Base-by-base conservation (phyloP, 2,113 vertebrate species). In the Aspiorhynchus laticeps region DNA sequence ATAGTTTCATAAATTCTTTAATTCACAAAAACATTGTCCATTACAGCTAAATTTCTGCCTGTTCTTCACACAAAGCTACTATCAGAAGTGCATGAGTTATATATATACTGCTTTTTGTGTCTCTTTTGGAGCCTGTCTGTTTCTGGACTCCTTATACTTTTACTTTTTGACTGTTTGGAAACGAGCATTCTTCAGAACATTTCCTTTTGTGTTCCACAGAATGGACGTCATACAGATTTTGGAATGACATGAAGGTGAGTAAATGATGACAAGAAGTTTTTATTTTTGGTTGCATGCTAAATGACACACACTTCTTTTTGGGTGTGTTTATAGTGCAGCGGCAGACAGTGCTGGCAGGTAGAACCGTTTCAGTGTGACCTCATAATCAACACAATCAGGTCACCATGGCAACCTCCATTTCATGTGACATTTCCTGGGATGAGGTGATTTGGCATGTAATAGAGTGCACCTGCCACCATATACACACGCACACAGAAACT, bases 321-420 rank as follows among this genome's bases (percentile, higher is more conserved):
- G 48, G 33, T 84, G 79, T 65, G 59, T 76, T 75, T 76, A 31
- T 83, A 51, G 19, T 75, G 53, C 33, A 38, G n/a, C 12, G 24
- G 56, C 71, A 51, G 80, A 79, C 56, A 28, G 56, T 67, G 28
- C 83, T 83, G 80, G 86, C 71, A 87, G 59, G 61, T 84, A 69
- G 19, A 67, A 33, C 71, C n/a, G 12, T 38, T 56, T 36, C 33
- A 59, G 74, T 88, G 78, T 88, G 87, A 88, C 51, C 48, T 80
- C 87, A 84, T 87, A 71, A 84, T 85, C 87, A 85, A 77, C 86
- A 83, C 61, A 84, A 71, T 87, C 48, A 59, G 28, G 53, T 88
- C 21, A 38, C 83, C 41, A 85, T 85, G 77, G 77, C 79, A 88
- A 75, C 53, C 21, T 67, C 56, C 41, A 75, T 51, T 88, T 88